Evolutionary conservation across 2,113 vertebrate genomes (phyloP).

Genomic region (Panthera uncia): DNA sequence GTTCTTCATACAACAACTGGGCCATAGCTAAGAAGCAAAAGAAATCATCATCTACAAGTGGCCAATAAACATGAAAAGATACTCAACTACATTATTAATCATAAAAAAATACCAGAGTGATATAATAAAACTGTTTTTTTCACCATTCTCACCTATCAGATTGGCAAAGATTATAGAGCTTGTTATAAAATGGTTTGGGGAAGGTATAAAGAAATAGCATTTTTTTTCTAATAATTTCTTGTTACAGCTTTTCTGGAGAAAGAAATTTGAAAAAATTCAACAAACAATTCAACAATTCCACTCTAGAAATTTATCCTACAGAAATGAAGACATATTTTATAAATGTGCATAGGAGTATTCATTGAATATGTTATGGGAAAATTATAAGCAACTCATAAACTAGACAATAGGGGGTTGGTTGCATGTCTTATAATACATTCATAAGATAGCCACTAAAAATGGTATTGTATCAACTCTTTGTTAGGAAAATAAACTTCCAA

Average conservation of each 20-base stretch:
- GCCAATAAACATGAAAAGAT: background rate
- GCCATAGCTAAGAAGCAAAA: background rate
- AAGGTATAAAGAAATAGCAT: background rate
- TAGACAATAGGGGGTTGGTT: background rate
- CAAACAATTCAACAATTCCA: background rate
- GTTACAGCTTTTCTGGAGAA: background rate
- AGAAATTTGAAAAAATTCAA: background rate
- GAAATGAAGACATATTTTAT: constrained; percentile 18
- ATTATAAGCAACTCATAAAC: background rate
- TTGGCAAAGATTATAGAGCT: background rate
- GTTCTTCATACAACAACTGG: background rate
- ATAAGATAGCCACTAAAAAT: background rate
- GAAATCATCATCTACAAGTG: background rate
- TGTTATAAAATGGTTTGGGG: background rate
- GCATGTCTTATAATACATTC: background rate
- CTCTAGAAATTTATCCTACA: constrained; percentile 2
- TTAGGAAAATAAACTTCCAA: background rate
- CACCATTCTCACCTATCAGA: background rate
- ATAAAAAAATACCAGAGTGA: background rate
- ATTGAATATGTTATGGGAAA: background rate
- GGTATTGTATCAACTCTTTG: background rate
- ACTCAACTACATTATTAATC: background rate
- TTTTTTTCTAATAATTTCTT: constrained; percentile 37
- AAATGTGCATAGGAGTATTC: background rate
- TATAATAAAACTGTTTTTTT: background rate